Evolutionary conservation across 2,797 vertebrate genomes (phyloP).

Genomic region (Selene dorsalis): DNA sequence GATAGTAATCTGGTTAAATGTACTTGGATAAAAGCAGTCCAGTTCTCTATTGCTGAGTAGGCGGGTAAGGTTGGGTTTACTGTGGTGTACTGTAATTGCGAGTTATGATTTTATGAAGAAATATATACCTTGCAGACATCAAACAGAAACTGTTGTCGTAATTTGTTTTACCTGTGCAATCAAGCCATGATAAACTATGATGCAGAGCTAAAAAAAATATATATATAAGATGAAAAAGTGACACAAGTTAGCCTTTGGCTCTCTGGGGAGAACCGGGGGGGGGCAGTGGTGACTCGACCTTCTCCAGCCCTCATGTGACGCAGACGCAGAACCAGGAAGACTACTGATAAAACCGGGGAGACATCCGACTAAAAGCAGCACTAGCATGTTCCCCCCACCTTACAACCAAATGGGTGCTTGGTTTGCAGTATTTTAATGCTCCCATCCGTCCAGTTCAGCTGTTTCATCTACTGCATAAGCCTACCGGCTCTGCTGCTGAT

Average conservation of each 20-base stretch:
- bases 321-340: constrained; percentile 70
- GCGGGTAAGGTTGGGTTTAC: constrained; percentile 66
- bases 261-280: constrained; percentile 54
- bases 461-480: constrained; percentile 72
- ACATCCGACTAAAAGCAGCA: constrained; percentile 65
- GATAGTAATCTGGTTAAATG: constrained; percentile 64
- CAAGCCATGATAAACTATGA: constrained; percentile 80
- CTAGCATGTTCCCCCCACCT: constrained; percentile 30
- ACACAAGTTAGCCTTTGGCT: constrained; percentile 61
- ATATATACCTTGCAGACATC: constrained; percentile 74
- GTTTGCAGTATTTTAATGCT: constrained; percentile 65
- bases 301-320: constrained; percentile 55
- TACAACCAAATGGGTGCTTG: constrained; percentile 49
- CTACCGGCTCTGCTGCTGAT: constrained; percentile 53
- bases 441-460: constrained; percentile 65
- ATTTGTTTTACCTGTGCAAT: constrained; percentile 77
- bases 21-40: constrained; percentile 65
- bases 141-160: constrained; percentile 86
- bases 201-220: constrained; percentile 67
- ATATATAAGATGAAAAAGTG: constrained; percentile 64
- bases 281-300: constrained; percentile 50
- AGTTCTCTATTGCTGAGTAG: constrained; percentile 67
- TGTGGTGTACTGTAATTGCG: constrained; percentile 57
- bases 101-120: constrained; percentile 59
- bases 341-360: constrained; percentile 63